Conservation (phyloP, 2,113 vertebrate species). For the Acanthochromis polyacanthus region DNA sequence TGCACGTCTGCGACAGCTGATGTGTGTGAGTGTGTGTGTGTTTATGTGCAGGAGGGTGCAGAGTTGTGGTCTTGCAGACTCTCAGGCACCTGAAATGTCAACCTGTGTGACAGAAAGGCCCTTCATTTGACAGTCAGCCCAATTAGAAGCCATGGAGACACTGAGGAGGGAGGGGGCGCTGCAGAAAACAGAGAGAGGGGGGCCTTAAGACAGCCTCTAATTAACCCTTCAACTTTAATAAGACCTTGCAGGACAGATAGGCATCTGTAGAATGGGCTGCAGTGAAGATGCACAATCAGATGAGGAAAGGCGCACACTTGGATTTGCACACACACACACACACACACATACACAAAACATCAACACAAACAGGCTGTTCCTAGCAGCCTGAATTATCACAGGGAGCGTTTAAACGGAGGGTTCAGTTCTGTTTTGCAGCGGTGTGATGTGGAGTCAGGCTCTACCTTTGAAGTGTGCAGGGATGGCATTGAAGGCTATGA, state of each 20-base stretch:
- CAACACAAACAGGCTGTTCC: conserved; percentile 39
- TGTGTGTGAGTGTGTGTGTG: conserved; percentile 21
- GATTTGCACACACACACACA: conserved; percentile 37
- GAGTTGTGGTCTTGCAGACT: conserved; percentile 79
- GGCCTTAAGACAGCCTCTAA: conserved; percentile 73
- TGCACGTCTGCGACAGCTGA: conserved; percentile 4
- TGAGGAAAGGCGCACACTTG: conserved; percentile 28
- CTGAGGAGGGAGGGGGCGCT: conserved; percentile 65
- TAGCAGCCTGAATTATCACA: conserved; percentile 65
- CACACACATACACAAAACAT: conserved; percentile 41
- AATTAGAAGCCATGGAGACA: conserved; percentile 82
- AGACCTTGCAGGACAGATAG: conserved; percentile 72
- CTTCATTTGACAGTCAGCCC: conserved; percentile 84
- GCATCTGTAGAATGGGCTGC: conserved; percentile 60
- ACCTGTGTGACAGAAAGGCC: conserved; percentile 85
- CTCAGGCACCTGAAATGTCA: conserved; percentile 89
- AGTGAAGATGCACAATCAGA: conserved; percentile 61
- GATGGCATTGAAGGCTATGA: conserved; percentile 75
- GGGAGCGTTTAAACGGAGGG: conserved; percentile 69
- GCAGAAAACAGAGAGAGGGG: neutral
- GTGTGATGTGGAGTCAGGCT: conserved; percentile 73
- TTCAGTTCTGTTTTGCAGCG: conserved; percentile 69
- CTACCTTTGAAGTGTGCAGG: conserved; percentile 73
- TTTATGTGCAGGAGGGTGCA: conserved; percentile 25
- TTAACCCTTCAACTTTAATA: conserved; percentile 82